A percentile compares a stretch with the other conserved stretches of the same genome.
These are phyloP conservation scores for Atta texana DNA, from an alignment of 1,140 invertebrate species.

Conservation along the genomic window DNA sequence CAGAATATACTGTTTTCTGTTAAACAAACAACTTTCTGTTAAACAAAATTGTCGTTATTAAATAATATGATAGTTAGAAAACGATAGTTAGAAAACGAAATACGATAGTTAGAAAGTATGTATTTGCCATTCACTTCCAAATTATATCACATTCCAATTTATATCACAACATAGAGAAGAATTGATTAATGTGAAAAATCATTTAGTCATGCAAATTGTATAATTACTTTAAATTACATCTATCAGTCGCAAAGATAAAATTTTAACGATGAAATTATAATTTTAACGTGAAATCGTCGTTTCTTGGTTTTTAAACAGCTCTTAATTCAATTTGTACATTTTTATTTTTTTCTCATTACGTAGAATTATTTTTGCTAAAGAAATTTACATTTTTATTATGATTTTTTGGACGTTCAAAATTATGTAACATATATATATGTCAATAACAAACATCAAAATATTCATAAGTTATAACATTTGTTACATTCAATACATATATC, in stretches of 20 bases:
- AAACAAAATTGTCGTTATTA: background rate
- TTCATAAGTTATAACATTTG: background rate
- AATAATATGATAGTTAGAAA: background rate
- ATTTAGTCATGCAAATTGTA: background rate
- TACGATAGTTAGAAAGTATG: background rate
- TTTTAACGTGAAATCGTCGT: background rate
- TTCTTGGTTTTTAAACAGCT: background rate
- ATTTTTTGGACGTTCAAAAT: background rate
- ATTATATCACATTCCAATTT: no score
- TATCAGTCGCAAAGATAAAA: conserved; percentile 35
- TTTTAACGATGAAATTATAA: background rate
- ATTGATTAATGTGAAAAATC: conserved; percentile 12
- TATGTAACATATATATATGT: background rate
- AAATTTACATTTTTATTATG: background rate
- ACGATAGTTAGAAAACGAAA: background rate
- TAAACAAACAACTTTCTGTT: background rate
- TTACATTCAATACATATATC: background rate
- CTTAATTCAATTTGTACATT: conserved; percentile 25
- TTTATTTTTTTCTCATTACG: background rate
- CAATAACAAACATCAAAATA: background rate
- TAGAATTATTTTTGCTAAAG: background rate
- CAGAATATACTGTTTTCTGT: background rate
- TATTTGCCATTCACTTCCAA: background rate
- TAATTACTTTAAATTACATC: conserved; percentile 39
- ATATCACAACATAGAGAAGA: background rate